Base-by-base conservation (phyloP, 2,888 invertebrate genomes). In the Ischnura elegans region DNA sequence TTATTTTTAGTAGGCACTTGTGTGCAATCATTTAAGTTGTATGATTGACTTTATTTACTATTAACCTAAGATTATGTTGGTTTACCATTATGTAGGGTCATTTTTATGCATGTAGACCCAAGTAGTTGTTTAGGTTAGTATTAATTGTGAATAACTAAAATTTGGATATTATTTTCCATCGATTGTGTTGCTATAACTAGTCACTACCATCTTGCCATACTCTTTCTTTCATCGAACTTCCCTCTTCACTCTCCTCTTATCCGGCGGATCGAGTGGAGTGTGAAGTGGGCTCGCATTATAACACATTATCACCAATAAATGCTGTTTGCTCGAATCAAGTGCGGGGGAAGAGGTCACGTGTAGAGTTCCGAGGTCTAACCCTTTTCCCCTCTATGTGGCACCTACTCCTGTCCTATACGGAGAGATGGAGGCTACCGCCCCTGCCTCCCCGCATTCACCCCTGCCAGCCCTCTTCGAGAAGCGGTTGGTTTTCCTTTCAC, bases 291-390 rank as follows among this genome's bases (percentile, higher is more conserved):
- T 19, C 10, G 43, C 66, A 61, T 42, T 42, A 90, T 90, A 66
- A 90, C 90, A 42, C 90, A 90, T 90, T 90, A 90, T 90, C 90
- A 90, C 90, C 36, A 43, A 66, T 43, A 36, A 90, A 90, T 90
- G 90, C 66, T 90, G 90, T 90, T 66, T 25, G 90, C 90, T 61
- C 55, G 87, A 55, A 87, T 61, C 55, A 46, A 87, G 87, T 61
- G 42, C 55, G 36, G 55, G 29, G 46, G 86, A 86, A 42, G 86
- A 25, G 43, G 90, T 61, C 90, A 90, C 90, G 90, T 90, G 90
- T n/a, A n/a, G n/a, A n/a, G n/a, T 42, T 42, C 36, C 25, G 61
- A 61, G 61, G n/a, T 51, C 47, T 51, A 16, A 47, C 19, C 21
- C 87, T 21, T 87, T n/a, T 21, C 87, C 55, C 87, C 42, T 8